phyloP scores from a whole-genome alignment of 2,113 vertebrate species.

The Taurulus bubalis region DNA sequence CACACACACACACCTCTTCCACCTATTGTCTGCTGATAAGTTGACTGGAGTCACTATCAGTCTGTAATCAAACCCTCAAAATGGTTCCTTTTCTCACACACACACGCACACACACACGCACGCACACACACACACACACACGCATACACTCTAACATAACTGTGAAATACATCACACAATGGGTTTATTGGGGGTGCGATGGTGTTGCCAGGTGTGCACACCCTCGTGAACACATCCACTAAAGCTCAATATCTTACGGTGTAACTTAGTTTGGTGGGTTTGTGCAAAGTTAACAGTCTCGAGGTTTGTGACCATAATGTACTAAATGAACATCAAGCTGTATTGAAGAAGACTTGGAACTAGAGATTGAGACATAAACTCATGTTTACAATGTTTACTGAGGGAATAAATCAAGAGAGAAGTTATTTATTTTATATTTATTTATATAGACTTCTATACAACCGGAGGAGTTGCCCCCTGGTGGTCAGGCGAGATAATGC shows the following conservation, averaged over 20 bases:
- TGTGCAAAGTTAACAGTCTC: too few species aligned
- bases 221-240: neutral
- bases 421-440: too few species aligned
- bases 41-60: slow-evolving; percentile 56
- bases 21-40: slow-evolving; percentile 25
- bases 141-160: neutral
- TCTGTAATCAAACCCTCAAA: slow-evolving; percentile 62
- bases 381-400: too few species aligned
- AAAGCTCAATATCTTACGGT: neutral
- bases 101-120: slow-evolving; percentile 1
- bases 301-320: too few species aligned
- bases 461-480: too few species aligned
- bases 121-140: neutral
- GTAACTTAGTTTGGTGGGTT: too few species aligned
- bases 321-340: too few species aligned
- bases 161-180: slow-evolving; percentile 32
- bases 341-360: too few species aligned
- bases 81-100: slow-evolving; percentile 7
- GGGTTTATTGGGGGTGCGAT: slow-evolving; percentile 48
- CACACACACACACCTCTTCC: neutral
- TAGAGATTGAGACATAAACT: too few species aligned
- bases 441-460: too few species aligned
- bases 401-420: too few species aligned
- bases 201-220: slow-evolving; percentile 39
- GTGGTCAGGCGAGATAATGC: too few species aligned